Evolutionary conservation across 2,797 vertebrate species (phyloP), one percentile per base, ranked within the genome.

Genomic region (Tokudaia tokunoshimensis): DNA sequence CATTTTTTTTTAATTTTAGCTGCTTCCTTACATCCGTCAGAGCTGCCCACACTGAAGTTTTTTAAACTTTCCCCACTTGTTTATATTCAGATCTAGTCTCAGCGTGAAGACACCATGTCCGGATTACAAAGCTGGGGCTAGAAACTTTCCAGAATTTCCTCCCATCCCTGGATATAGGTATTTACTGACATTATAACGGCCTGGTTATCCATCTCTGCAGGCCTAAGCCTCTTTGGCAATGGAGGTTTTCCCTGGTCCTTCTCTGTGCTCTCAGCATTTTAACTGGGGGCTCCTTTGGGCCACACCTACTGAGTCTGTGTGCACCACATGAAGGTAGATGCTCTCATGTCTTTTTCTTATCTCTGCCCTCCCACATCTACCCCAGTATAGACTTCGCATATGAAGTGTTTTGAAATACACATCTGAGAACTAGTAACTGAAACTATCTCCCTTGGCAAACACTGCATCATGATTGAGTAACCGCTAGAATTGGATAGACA

Each of bases 101-200:
- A 34, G 22, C 9, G 1, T 22, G 41, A 61, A 17, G 24, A 55
- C 31, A 55, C 3, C 50, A 44, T 26, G 37, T 37, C 11, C 14
- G 12, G 14, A 76, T 14, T 22, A 44, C 37, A 59, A 61, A 6
- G 26, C 59, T 31, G 47, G 17, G 6, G 10, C 6, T 8, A 41
- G 90, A 12, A 6, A 29, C 15, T 12, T 63, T 70, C 19, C 13
- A 14, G 10, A 20, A 6, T 47, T 4, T 50, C 37, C 37, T 75
- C 17, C 31, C 10, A 2, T n/a, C 17, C n/a, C 50, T 7, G 8
- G 12, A 7, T 2, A 2, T 0, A 29, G 44, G 52, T 8, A 4
- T 22, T 14, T 84, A 6, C 26, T 12, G 31, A 19, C 50, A 63
- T 86, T 22, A 10, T 15, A 22, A 34, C 0, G 3, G 14, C 76